Conservation (phyloP, 2,888 invertebrate genomes). For the Yponomeuta malinellus region DNA sequence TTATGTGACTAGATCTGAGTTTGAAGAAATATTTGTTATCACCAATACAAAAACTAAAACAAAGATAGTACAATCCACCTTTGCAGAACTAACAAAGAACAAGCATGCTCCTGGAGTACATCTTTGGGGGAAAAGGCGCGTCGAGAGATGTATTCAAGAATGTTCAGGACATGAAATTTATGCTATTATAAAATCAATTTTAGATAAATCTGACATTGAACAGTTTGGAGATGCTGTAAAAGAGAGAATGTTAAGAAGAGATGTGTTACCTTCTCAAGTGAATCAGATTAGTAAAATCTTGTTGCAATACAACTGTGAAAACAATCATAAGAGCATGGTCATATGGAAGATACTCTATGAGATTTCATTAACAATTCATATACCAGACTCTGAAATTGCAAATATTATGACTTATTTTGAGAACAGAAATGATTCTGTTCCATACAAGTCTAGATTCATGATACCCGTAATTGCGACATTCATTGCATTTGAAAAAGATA, state of each 20-base stretch:
- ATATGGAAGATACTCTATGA: conserved; percentile 52
- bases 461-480: conserved; percentile 49
- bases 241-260: conserved; percentile 29
- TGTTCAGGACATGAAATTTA: conserved; percentile 38
- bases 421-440: conserved; percentile 22
- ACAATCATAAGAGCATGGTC: conserved; percentile 33
- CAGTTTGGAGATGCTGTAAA: conserved; percentile 38
- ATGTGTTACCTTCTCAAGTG: not conserved
- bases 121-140: conserved; percentile 43
- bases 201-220: conserved; percentile 41
- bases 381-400: conserved; percentile 27
- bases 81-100: conserved; percentile 26
- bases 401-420: conserved; percentile 28
- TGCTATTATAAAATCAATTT: conserved; percentile 32
- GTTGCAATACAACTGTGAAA: conserved; percentile 33
- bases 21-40: conserved; percentile 34
- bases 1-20: conserved; percentile 43
- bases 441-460: conserved; percentile 47
- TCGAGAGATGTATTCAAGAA: conserved; percentile 35
- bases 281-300: conserved; percentile 27
- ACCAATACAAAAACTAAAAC: not conserved
- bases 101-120: conserved; percentile 39
- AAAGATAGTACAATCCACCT: not conserved
- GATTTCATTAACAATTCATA: conserved; percentile 37
- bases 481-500: conserved; percentile 24